Evolutionary conservation across 2,797 vertebrate species (phyloP), one percentile per base, ranked within the genome.

Genomic region (Pipistrellus kuhlii): DNA sequence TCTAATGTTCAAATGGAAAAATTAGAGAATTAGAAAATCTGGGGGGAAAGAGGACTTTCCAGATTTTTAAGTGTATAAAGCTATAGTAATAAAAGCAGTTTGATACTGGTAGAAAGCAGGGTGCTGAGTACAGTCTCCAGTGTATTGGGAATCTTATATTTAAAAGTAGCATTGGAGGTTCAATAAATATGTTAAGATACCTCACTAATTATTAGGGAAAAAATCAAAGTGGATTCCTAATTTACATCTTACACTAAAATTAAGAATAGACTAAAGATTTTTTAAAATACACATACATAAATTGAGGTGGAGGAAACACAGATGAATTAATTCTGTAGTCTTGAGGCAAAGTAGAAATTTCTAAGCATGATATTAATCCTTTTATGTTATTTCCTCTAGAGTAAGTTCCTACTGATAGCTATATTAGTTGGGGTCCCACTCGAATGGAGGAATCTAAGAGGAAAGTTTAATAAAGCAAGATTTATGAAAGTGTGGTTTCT

Each of bases 181-280:
- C 21, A 68, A 0, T 71, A 81, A 81, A 30, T 64, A 93, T 46
- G 8, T 46, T 13, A 72, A 86, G 66, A 76, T 7, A 13, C 12
- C 32, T 66, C 15, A 85, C 30, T 11, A 53, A 62, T 30, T 25
- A 30, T 14, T 85, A 32, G 30, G 13, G 1, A 4, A 51, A 85
- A 75, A 59, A 55, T 68, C 46, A 88, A 85, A 1, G 38, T 89
- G n/a, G 81, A 55, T 64, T 8, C 21, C 21, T 76, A 46, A 64
- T 80, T 96, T 85, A 68, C 13, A 27, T 51, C 20, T 95, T 87
- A 68, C 10, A 27, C 55, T 93, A 64, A 90, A 90, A 85, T 85
- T 90, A 72, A n/a, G 41, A 92, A 46, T 73, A 32, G 14, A 32
- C 30, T 68, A 57, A 51, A 53, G 30, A 17, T 69, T 73, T 59